Conservation (phyloP, 2,888 invertebrate genomes). For the Acanthoscelides obtectus region DNA sequence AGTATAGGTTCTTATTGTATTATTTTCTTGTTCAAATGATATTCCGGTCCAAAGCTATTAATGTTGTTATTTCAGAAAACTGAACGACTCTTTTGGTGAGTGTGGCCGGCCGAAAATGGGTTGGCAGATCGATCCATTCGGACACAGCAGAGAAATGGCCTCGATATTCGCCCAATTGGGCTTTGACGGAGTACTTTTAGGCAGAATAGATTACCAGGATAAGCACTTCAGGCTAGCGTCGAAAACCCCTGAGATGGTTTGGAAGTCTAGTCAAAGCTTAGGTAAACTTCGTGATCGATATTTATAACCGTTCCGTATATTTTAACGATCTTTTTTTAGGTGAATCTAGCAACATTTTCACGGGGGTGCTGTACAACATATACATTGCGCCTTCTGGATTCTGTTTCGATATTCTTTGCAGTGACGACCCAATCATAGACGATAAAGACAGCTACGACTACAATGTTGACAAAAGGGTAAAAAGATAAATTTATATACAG, state of each 20-base stretch:
- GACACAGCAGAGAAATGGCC: constrained; percentile 83
- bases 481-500: neutral
- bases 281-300: constrained; percentile 47
- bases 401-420: constrained; percentile 86
- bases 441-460: constrained; percentile 74
- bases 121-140: constrained; percentile 85
- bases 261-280: constrained; percentile 69
- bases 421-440: constrained; percentile 82
- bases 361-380: constrained; percentile 70
- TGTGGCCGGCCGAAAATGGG: constrained; percentile 71
- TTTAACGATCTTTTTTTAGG: constrained; percentile 45
- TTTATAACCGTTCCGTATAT: neutral
- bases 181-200: constrained; percentile 83
- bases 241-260: constrained; percentile 76
- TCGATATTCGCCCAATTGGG: constrained; percentile 77
- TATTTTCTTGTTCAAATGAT: too few species aligned
- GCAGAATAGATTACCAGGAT: constrained; percentile 83
- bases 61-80: constrained; percentile 31
- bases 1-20: too few species aligned
- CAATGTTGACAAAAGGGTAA: constrained; percentile 72
- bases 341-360: constrained; percentile 50
- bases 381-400: constrained; percentile 87
- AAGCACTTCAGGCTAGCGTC: constrained; percentile 56
- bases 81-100: constrained; percentile 63
- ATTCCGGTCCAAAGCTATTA: too few species aligned